Percentiles rank a stretch among this genome's conserved stretches.
Evolutionary conservation across 2,113 vertebrate genomes (phyloP).

Genomic region (Patagioenas fasciata): DNA sequence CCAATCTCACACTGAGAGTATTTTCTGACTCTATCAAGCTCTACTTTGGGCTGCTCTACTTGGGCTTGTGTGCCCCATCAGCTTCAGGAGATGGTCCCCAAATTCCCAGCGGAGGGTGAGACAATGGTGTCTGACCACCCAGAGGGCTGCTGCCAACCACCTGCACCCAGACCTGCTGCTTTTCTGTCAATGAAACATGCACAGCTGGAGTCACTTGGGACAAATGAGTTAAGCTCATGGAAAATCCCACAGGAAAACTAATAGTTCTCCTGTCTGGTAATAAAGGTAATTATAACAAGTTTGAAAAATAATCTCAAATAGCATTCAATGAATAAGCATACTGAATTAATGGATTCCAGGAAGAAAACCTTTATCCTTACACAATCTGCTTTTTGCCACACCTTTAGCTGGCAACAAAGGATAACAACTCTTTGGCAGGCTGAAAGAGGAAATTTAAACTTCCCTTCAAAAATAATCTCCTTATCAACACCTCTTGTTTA

Average conservation of each 20-base stretch:
- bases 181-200: neutral
- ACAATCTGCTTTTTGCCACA: neutral
- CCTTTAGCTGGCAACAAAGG: neutral
- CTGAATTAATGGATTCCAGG: neutral
- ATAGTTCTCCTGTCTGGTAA: neutral
- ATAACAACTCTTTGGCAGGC: neutral
- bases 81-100: neutral
- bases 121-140: accelerated
- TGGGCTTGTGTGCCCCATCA: neutral
- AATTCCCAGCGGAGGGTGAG: neutral
- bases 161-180: neutral
- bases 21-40: neutral
- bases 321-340: neutral
- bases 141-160: neutral
- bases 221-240: neutral
- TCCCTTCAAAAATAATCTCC: neutral
- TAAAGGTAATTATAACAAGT: neutral
- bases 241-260: neutral
- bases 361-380: neutral
- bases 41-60: neutral
- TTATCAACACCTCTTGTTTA: neutral
- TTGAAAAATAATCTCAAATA: neutral
- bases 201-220: neutral
- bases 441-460: neutral
- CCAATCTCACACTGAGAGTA: neutral